Percentiles rank a stretch among this genome's conserved stretches.
These are phyloP conservation scores for Microtus pennsylvanicus DNA, from an alignment of 2,113 vertebrate species.

Conservation along the genomic window DNA sequence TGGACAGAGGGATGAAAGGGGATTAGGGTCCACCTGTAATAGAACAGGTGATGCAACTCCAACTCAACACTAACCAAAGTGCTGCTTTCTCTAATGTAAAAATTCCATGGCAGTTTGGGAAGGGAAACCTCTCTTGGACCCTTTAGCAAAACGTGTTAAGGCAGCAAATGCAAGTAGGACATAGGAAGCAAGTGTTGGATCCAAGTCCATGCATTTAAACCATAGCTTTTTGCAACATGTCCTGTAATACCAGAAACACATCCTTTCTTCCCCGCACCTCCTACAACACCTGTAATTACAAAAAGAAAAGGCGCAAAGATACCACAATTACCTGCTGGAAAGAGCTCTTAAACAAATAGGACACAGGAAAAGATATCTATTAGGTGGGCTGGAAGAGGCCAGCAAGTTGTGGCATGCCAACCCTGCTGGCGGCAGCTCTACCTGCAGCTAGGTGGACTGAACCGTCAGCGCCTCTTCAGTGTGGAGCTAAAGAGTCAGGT, in stretches of 20 bases:
- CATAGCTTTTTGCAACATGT: background rate
- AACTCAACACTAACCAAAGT: background rate
- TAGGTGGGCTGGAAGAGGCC: background rate
- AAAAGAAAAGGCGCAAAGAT: background rate
- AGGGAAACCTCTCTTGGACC: background rate
- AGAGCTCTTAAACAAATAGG: background rate
- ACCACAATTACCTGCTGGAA: background rate
- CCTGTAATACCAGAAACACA: background rate
- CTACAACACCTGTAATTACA: background rate
- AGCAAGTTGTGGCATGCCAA: background rate
- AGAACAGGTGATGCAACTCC: fast-evolving
- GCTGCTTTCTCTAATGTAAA: background rate
- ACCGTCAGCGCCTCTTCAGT: background rate
- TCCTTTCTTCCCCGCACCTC: background rate
- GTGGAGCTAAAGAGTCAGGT: background rate
- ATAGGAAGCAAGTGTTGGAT: fast-evolving
- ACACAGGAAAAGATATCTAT: background rate
- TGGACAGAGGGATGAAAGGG: background rate
- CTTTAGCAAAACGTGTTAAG: background rate
- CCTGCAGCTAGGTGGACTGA: background rate
- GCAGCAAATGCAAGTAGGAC: background rate
- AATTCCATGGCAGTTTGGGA: background rate
- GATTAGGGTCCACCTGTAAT: no score
- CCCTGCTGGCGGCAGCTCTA: background rate
- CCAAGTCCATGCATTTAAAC: no score